phyloP scores from a whole-genome alignment of 2,113 vertebrate genomes.

The Istiophorus platypterus region DNA sequence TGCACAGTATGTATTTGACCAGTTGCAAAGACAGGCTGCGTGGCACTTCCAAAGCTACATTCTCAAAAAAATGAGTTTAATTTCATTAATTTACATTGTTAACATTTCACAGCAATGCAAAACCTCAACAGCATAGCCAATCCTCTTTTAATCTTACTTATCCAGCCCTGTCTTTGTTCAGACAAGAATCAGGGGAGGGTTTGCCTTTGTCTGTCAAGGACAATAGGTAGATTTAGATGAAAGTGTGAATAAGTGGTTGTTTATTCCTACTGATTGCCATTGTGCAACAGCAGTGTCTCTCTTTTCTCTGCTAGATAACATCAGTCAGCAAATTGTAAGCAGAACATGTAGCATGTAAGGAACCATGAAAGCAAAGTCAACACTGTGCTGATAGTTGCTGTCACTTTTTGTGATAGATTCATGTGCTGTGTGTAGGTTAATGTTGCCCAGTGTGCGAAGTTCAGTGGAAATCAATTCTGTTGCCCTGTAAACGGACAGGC shows the following conservation, averaged over 20 bases:
- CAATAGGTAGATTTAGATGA: conserved; percentile 44
- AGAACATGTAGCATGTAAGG: conserved; percentile 27
- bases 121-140: not conserved
- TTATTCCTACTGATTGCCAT: conserved; percentile 53
- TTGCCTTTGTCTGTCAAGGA: conserved; percentile 36
- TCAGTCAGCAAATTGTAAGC: conserved; percentile 45
- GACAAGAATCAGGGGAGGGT: conserved; percentile 24
- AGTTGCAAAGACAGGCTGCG: not conserved
- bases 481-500: conserved; percentile 51
- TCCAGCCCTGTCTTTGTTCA: conserved; percentile 20
- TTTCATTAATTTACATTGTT: not conserved
- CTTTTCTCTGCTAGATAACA: conserved; percentile 50
- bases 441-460: conserved; percentile 71
- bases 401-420: conserved; percentile 51
- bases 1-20: not conserved
- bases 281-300: conserved; percentile 57
- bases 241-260: conserved; percentile 50
- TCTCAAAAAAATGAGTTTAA: not conserved
- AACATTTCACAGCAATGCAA: not conserved
- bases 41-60: not conserved
- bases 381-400: conserved; percentile 51
- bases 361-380: conserved; percentile 29
- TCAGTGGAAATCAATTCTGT: conserved; percentile 65
- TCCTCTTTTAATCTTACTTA: conserved; percentile 10
- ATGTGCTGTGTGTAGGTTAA: conserved; percentile 64